These are phyloP conservation scores for Dicrurus megarhynchus DNA, from an alignment of 2,113 vertebrate genomes.

Conservation along the genomic window DNA sequence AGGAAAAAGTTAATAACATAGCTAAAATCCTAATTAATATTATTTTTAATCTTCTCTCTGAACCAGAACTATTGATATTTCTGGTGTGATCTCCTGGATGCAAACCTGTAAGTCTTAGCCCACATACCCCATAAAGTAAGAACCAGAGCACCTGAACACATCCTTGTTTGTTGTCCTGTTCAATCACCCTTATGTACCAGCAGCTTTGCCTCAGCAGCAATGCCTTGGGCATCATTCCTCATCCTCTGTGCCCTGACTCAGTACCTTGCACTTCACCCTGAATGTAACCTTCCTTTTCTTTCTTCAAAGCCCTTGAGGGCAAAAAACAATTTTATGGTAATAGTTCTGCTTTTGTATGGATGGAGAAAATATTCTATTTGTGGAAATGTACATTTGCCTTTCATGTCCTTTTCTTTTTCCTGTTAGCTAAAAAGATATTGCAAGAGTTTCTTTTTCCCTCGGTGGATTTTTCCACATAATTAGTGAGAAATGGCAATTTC, in stretches of 20 bases:
- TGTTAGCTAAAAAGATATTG: constrained; percentile 16
- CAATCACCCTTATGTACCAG: not conserved
- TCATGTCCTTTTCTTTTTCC: not conserved
- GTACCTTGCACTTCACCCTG: not conserved
- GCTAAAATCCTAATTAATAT: not conserved
- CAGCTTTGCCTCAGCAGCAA: not conserved
- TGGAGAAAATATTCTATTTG: constrained; percentile 6
- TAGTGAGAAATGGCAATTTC: not conserved
- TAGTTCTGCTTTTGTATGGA: not conserved
- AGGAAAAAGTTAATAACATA: not conserved
- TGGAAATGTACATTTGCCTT: not conserved
- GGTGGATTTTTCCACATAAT: not conserved
- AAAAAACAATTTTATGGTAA: constrained; percentile 1
- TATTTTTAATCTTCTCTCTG: not conserved
- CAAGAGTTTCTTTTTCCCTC: not conserved
- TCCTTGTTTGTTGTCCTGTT: not conserved
- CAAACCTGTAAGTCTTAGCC: not conserved
- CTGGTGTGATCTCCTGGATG: not conserved
- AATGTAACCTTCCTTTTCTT: constrained; percentile 32
- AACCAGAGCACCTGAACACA: not conserved
- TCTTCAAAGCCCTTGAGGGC: not conserved
- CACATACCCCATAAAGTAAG: accelerated
- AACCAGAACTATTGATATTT: not conserved
- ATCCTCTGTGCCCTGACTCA: constrained; percentile 9
- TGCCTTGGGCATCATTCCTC: not conserved